Base-by-base conservation (phyloP, 2,113 vertebrate species). In the Lathamus discolor region DNA sequence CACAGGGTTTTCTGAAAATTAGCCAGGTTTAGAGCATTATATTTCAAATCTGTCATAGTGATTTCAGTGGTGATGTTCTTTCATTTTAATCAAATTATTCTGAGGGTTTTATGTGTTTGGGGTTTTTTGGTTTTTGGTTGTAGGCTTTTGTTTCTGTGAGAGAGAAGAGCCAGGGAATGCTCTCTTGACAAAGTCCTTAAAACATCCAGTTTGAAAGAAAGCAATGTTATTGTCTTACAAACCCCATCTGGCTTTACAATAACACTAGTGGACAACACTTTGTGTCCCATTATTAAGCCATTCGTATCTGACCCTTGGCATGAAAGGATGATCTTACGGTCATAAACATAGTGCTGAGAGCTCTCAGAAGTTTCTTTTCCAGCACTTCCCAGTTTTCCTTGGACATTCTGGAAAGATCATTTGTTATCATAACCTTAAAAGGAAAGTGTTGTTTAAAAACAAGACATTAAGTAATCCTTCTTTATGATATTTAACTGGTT, bases 1-100 rank as follows among this genome's bases (percentile, higher is more conserved):
- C 46, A 79, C 90, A 92, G 74, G 29, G 74, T 93, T 96, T 80
- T 61, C 67, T 95, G 88, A 95, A 94, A 96, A 96, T 95, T 92
- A 95, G 86, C 67, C 92, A 94, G 54, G 39, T 95, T 97, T 94
- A 95, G 90, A 94, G 86, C 35, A 23, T 84, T 96, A 55, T 91
- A 91, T 95, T 96, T 97, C 82, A 94, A 95, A 82, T 96, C 64
- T 95, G 86, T 96, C 85, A 80, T 28, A 69, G 90, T 49, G 37
- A 94, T 96, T 96, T 94, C 72, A 67, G 41, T 3, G 5, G 59
- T 37, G 18, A 78, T 88, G 49, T 83, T 92, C 63, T 79, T 96
- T 95, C 68, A 39, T 94, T 96, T 95, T 61, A 92, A 92, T 13
- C 4, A 86, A 84, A 75, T 74, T 93, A 80, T 95, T 91, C 31